A percentile compares a stretch with the other conserved stretches of the same genome.
phyloP scores from a whole-genome alignment of 2,888 invertebrate species.

The Phoenoteleia sp. region DNA sequence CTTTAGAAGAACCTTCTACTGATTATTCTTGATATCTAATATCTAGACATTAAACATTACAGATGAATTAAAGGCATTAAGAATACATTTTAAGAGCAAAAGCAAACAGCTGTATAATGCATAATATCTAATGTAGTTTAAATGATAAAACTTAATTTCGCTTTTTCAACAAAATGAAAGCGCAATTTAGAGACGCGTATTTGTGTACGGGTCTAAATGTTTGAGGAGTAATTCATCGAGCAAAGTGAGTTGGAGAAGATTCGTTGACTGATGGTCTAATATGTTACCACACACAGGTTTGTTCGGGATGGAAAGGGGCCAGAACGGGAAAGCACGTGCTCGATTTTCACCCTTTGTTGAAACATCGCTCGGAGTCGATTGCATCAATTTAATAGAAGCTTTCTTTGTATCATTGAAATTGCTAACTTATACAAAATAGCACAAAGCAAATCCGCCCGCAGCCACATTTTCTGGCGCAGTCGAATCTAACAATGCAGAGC shows the following conservation, averaged over 20 bases:
- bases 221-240: conserved; percentile 65
- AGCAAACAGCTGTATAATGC: conserved; percentile 26
- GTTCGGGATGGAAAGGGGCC: conserved; percentile 40
- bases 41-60: too few relatives aligned
- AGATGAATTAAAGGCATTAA: too few relatives aligned
- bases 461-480: conserved; percentile 13
- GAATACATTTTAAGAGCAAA: too few relatives aligned
- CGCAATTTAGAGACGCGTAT: conserved; percentile 43
- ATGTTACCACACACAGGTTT: conserved; percentile 55
- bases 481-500: background rate
- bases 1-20: too few relatives aligned
- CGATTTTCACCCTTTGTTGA: conserved; percentile 86
- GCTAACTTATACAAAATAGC: conserved; percentile 41
- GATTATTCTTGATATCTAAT: too few relatives aligned
- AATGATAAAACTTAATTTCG: conserved; percentile 42
- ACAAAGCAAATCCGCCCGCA: conserved; percentile 24
- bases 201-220: conserved; percentile 57
- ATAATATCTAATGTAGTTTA: conserved; percentile 37
- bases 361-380: conserved; percentile 84
- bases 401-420: conserved; percentile 70
- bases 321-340: conserved; percentile 77
- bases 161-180: conserved; percentile 55
- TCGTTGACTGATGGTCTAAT: conserved; percentile 73
- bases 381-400: conserved; percentile 84
- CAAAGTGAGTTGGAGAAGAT: conserved; percentile 66